Base-by-base conservation (phyloP, 2,888 invertebrate genomes). In the Erebia epiphron region DNA sequence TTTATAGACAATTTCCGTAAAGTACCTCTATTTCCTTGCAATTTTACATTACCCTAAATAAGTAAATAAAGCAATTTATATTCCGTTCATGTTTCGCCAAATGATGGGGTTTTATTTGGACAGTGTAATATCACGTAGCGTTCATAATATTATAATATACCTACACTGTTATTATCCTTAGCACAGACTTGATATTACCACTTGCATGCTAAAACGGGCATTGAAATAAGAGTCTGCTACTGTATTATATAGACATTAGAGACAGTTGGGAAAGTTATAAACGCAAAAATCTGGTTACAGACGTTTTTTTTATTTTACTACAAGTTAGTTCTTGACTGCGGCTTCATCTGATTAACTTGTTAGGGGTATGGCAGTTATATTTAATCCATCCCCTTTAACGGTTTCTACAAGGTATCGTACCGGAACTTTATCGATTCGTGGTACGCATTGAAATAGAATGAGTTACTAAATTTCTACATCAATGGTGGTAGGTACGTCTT, bases 171-270 rank as follows among this genome's bases (percentile, higher is more conserved):
- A 65, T 71, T 64, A 67, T 52, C 63, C 35, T 43, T 63, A 67
- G 63, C 50, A 43, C 50, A 18, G 67, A 63, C 62, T 67, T 67
- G 54, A 62, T 67, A 67, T 63, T 67, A 67, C 62, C 21, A 50
- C 61, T 71, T 50, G 57, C 50, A 62, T 52, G 67, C 63, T 67
- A 64, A 70, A 70, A 50, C 54, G 65, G 14, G 58, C 11, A n/a
- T 9, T 66, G 50, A 43, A 26, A 52, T 52, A 52, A 61, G 11
- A 57, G 43, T 16, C 21, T 1, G 9, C 10, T 54, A 54, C 16
- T 43, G 18, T 7, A 61, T 11, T 14, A 41, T 14, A 21, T 35
- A 35, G n/a, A 58, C 57, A n/a, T 58, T 35, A 26, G 2, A 58
- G 35, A n/a, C n/a, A 58, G n/a, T 26, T 58, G 5, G 2, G 14